These are phyloP conservation scores for Ochropleura leucogaster DNA, from an alignment of 2,888 invertebrate species.

Conservation along the genomic window DNA sequence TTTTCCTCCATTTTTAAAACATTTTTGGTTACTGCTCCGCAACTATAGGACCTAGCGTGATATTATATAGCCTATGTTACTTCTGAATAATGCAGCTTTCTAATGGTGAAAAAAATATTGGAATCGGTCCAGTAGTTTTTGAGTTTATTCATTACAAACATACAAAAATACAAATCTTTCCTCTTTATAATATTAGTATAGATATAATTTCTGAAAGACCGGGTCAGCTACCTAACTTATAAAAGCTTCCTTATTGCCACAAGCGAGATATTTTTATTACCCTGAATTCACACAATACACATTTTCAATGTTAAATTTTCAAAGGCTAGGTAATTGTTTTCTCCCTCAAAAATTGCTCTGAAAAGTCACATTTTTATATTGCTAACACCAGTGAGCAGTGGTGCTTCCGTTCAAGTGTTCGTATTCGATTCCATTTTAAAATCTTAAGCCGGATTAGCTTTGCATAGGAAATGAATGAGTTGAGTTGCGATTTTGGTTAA, in stretches of 20 bases:
- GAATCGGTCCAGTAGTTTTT: no score
- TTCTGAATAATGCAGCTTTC: no score
- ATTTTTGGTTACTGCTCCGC: no score
- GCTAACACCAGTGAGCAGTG: conserved; percentile 68
- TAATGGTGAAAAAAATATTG: no score
- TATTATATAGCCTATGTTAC: no score
- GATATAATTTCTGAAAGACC: no score
- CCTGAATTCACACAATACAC: conserved; percentile 53
- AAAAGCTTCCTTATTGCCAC: neutral
- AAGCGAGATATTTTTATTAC: conserved; percentile 37
- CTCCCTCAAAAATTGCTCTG: conserved; percentile 75
- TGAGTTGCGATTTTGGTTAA: neutral
- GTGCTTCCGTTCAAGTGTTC: conserved; percentile 51
- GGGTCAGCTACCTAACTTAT: no score
- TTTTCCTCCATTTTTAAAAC: no score
- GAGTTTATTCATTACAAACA: no score
- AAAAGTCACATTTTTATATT: conserved; percentile 78
- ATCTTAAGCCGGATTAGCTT: neutral
- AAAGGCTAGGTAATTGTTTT: conserved; percentile 75
- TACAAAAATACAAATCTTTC: no score
- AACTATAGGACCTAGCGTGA: no score
- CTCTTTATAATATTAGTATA: no score
- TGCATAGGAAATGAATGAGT: neutral
- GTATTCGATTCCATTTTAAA: conserved; percentile 1
- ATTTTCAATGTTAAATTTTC: conserved; percentile 66